Conservation (phyloP, 2,797 vertebrate genomes). For the Dipus sagitta region DNA sequence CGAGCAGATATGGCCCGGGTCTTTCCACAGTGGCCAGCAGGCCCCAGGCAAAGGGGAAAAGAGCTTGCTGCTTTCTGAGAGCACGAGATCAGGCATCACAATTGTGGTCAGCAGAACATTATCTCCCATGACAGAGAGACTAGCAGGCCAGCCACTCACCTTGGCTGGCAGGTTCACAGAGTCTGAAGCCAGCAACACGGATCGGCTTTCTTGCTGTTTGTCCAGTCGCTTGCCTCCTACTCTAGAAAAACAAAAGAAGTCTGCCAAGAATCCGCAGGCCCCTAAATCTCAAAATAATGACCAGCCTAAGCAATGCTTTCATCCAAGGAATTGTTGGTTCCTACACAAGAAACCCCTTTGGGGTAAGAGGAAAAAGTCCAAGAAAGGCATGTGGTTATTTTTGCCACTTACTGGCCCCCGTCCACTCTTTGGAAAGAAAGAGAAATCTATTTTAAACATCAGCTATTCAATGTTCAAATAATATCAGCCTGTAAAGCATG, state of each 20-base stretch:
- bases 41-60: background rate
- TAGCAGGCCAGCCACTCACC: background rate
- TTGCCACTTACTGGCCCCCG: conserved; percentile 64
- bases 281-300: conserved; percentile 69
- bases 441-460: conserved; percentile 73
- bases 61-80: background rate
- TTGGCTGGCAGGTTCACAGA: background rate
- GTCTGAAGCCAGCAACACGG: background rate
- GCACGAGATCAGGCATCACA: background rate
- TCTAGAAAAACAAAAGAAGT: conserved; percentile 70
- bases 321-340: conserved; percentile 77
- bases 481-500: conserved; percentile 34
- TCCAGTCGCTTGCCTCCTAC: conserved; percentile 52
- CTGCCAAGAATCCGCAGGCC: conserved; percentile 76
- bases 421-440: conserved; percentile 58
- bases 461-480: conserved; percentile 59
- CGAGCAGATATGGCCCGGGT: background rate
- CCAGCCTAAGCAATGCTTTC: conserved; percentile 51
- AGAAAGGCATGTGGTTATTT: conserved; percentile 77
- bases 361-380: conserved; percentile 67
- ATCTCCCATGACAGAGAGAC: background rate
- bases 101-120: background rate
- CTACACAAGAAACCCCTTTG: conserved; percentile 70
- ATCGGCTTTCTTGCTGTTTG: conserved; percentile 22
- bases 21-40: background rate